Base-by-base conservation (phyloP, 2,797 vertebrate genomes). In the Luscinia luscinia region DNA sequence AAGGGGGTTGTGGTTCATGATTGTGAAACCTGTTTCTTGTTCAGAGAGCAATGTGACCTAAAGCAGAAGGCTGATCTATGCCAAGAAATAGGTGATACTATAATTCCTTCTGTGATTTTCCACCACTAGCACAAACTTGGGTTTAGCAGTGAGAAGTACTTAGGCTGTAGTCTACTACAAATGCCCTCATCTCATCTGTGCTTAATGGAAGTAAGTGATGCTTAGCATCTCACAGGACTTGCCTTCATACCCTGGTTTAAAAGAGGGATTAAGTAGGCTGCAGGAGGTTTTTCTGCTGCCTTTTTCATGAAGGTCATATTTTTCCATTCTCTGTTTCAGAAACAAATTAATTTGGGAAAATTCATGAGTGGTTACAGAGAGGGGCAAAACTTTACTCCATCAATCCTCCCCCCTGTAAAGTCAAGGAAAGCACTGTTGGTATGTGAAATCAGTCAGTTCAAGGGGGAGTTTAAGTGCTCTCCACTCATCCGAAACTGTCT, bases 401-500 rank as follows among this genome's bases (percentile, higher is more conserved):
- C 6, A 3, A 94, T 24, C 34, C 55, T 52, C 24, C 23, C 32
- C 26, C 23, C 69, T 40, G 23, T 62, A 81, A 88, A 89, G 73
- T 34, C 62, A 52, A 86, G 76, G 62, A 76, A 54, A 90, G 52
- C 45, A n/a, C 89, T 90, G 45, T 4, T 79, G 91, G 67, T 59
- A 63, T 46, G 64, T 67, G 78, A 81, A 85, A 64, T 72, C 62
- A 69, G 41, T 49, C 58, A 12, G 7, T 69, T 93, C 69, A 84
- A 86, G 87, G 77, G 80, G 77, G 67, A 51, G 52, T 48, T 82
- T 67, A 87, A 95, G 91, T 64, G 87, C 87, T 90, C 74, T 96
- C 85, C 86, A 93, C 85, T 96, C 77, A 94, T 90, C 86, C 0
- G 8, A 96, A 94, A 91, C 91, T 73, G 67, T 96, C 92, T 94